phyloP scores from a whole-genome alignment of 2,888 invertebrate species.

The Orthonevra nobilis region DNA sequence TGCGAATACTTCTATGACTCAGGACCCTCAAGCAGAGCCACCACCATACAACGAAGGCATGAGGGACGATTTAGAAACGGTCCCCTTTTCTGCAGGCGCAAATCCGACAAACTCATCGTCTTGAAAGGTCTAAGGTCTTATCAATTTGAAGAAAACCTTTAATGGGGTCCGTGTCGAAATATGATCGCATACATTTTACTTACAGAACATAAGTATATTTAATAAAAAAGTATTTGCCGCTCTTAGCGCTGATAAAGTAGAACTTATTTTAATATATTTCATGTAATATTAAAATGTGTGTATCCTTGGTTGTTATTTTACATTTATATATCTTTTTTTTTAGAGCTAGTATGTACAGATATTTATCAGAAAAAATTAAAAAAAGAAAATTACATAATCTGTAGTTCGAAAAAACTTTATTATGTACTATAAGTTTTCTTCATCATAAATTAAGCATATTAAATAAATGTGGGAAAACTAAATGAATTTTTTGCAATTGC shows the following conservation, averaged over 20 bases:
- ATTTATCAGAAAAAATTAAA: slow-evolving; percentile 18
- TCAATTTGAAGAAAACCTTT: neutral
- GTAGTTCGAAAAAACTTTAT: slow-evolving; percentile 16
- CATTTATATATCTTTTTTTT: slow-evolving; percentile 38
- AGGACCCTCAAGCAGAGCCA: slow-evolving; percentile 45
- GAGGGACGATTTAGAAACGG: slow-evolving; percentile 2
- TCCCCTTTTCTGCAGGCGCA: neutral
- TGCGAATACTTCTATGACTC: slow-evolving; percentile 73
- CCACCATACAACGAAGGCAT: slow-evolving; percentile 60
- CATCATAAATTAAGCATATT: slow-evolving; percentile 12
- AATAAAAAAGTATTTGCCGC: slow-evolving; percentile 26
- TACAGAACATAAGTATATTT: slow-evolving; percentile 41
- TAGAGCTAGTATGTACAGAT: slow-evolving; percentile 50
- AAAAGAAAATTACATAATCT: neutral
- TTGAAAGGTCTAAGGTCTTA: slow-evolving; percentile 22
- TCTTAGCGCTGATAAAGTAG: slow-evolving; percentile 37
- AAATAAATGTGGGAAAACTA: slow-evolving; percentile 4
- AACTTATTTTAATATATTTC: slow-evolving; percentile 25
- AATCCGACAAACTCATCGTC: slow-evolving; percentile 1
- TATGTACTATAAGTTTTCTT: slow-evolving; percentile 23
- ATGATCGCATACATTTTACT: slow-evolving; percentile 41
- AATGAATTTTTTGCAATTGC: slow-evolving; percentile 5
- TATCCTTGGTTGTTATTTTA: slow-evolving; percentile 61
- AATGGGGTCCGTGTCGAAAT: slow-evolving; percentile 12
- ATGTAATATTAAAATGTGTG: slow-evolving; percentile 35